These are phyloP conservation scores for Coremacera marginata DNA, from an alignment of 2,888 invertebrate genomes.

Conservation along the genomic window DNA sequence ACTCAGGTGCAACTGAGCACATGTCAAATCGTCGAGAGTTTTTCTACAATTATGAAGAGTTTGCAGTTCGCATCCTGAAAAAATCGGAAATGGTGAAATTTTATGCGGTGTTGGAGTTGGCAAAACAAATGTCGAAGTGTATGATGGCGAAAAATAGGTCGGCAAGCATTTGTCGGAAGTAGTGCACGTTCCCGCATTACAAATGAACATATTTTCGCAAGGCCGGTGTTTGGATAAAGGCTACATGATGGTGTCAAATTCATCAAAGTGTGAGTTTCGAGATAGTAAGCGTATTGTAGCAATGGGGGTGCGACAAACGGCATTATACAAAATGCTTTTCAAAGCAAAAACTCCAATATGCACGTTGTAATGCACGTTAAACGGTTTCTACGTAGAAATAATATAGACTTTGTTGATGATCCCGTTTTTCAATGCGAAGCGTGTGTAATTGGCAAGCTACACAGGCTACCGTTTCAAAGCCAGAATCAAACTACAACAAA, in stretches of 20 bases:
- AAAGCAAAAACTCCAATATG: slow-evolving; percentile 25
- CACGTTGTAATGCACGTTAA: too few relatives aligned
- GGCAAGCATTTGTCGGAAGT: neutral
- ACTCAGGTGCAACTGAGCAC: slow-evolving; percentile 47
- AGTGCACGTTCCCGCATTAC: slow-evolving; percentile 44
- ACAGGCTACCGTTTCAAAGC: slow-evolving; percentile 9
- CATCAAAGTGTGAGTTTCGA: slow-evolving; percentile 35
- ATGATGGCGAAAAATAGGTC: slow-evolving; percentile 20
- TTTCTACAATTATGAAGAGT: slow-evolving; percentile 30
- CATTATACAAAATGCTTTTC: slow-evolving; percentile 35
- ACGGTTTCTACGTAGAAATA: too few relatives aligned
- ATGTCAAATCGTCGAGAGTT: slow-evolving; percentile 38
- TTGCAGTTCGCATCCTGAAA: slow-evolving; percentile 18
- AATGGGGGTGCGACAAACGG: slow-evolving; percentile 26
- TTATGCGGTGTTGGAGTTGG: slow-evolving; percentile 39
- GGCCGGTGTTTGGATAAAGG: slow-evolving; percentile 27
- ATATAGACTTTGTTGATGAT: too few relatives aligned
- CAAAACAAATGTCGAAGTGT: slow-evolving; percentile 44
- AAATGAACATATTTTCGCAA: slow-evolving; percentile 34
- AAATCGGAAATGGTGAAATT: slow-evolving; percentile 34
- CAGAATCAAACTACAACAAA: neutral
- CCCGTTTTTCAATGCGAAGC: neutral
- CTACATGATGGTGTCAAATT: slow-evolving; percentile 32
- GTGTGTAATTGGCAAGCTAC: slow-evolving; percentile 38
- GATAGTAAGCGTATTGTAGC: slow-evolving; percentile 33